Evolutionary conservation across 2,797 vertebrate genomes (phyloP), one percentile per base, ranked within the genome.

Genomic region (Brotula barbata): DNA sequence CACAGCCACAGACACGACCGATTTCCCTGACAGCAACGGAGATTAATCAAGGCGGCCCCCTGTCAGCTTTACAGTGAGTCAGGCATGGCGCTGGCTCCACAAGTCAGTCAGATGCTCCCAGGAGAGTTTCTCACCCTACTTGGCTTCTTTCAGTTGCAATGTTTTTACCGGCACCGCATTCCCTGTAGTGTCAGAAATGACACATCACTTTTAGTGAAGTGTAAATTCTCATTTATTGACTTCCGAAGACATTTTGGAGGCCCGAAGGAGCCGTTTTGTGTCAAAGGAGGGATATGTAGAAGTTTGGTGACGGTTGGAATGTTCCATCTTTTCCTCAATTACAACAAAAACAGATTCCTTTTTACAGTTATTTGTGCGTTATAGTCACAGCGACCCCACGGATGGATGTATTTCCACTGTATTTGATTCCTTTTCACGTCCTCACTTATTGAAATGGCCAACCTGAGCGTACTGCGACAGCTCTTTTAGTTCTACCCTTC

Each of bases 41-140:
- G 71, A 84, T 85, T 68, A 77, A 85, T 81, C 64, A 65, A 61
- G 56, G 63, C 66, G 53, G 73, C 25, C 52, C 63, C 62, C 28
- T 66, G 70, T 83, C 75, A 73, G 64, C 40, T 61, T 57, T 62
- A 64, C 37, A 65, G 36, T 1, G 28, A 77, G 54, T 73, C 66
- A 44, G 56, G 23, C 41, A 11, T 25, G 34, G 37, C 45, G 36
- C 78, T 57, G 58, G 28, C 59, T 64, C 71, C 70, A 58, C 50
- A 47, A 59, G 53, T 71, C 65, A 15, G 31, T 58, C 44, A 33
- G 57, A 53, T 34, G 3, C 53, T 54, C 71, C 34, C 43, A 6
- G 1, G 23, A 31, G 71, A 55, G 43, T 47, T 28, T 39, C 13
- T 9, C 2, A 15, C 28, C 48, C 34, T 63, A 33, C 36, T 1